Evolutionary conservation across 2,113 vertebrate species (phyloP), one percentile per base, ranked within the genome.

Genomic region (Platanista minor): DNA sequence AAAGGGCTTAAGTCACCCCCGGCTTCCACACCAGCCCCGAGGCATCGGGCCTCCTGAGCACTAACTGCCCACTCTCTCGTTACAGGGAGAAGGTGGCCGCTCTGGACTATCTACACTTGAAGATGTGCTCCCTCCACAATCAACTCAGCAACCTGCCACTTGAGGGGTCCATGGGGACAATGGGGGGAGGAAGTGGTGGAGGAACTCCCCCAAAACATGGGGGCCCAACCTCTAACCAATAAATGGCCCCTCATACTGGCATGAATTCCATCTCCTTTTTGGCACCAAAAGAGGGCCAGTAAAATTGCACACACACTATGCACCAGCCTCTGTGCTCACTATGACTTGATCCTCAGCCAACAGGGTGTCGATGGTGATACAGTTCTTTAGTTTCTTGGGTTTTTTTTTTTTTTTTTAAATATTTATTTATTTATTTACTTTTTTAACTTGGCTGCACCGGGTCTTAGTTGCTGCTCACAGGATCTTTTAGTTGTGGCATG

Each of bases 61-160:
- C 69, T 36, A 17, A 66, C 54, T 18, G 43, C 67, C 69, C 1
- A 0, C 67, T 12, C 15, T 6, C 49, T 78, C 71, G 0, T 69
- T 54, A 20, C 95, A 98, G 98, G 98, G 98, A 97, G 97, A 98
- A 98, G 97, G 96, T 81, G 85, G 97, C 97, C 90, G n/a, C 97
- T 80, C 91, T 97, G 95, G 98, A 98, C 78, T 97, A 97, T 54
- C 95, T 98, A 3, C 96, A 97, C 71, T 72, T 98, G 94, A 98
- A 97, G 94, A 98, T 97, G 97, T 97, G 98, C 27, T 98, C 97
- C 41, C 95, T 98, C 84, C 97, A 98, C 1, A 97, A 98, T n/a
- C 97, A 98, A 3, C 96, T 98, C 90, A 97, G 96, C 97, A 97
- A 74, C 92, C 97, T 98, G 92, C 97, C 98, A n/a, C 97, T 98